A percentile compares a stretch with the other conserved stretches of the same genome.
Evolutionary conservation across 2,797 vertebrate genomes (phyloP).

Genomic region (Intellagama lesueurii): DNA sequence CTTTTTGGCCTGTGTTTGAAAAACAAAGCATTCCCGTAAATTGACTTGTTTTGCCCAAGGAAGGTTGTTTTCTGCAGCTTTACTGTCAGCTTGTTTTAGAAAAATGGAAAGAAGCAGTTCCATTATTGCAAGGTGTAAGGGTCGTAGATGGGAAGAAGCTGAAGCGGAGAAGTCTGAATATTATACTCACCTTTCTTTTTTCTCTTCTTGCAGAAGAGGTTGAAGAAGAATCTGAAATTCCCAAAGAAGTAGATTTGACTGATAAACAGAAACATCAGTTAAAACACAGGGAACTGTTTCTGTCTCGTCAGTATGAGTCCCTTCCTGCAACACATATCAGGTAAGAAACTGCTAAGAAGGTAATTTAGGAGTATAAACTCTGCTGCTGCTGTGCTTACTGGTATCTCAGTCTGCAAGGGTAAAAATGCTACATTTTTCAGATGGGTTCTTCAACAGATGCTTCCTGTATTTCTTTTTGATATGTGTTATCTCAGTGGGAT

Average conservation of each 20-base stretch:
- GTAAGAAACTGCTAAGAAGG: constrained; percentile 75
- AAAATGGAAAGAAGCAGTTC: constrained; percentile 8
- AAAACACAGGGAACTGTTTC: constrained; percentile 95
- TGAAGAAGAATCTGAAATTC: constrained; percentile 93
- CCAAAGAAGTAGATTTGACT: constrained; percentile 88
- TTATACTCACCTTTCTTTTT: constrained; percentile 66
- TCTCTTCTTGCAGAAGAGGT: constrained; percentile 89
- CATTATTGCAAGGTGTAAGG: constrained; percentile 49
- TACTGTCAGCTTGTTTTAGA: constrained; percentile 44
- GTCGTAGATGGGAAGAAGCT: constrained; percentile 47
- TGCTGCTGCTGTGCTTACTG: constrained; percentile 9
- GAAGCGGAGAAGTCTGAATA: constrained; percentile 53
- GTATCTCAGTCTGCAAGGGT: background rate
- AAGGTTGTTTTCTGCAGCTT: background rate
- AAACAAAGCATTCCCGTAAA: background rate
- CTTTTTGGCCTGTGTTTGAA: background rate
- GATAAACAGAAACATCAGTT: constrained; percentile 98
- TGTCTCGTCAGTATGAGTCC: constrained; percentile 96
- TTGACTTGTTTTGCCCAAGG: no score
- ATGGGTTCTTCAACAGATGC: background rate
- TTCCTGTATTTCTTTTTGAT: constrained; percentile 19
- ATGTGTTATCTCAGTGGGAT: background rate
- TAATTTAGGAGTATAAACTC: background rate
- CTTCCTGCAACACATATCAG: constrained; percentile 96
- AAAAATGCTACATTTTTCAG: background rate